Evolutionary conservation across 2,888 invertebrate species (phyloP).

Genomic region (Acleris literana): DNA sequence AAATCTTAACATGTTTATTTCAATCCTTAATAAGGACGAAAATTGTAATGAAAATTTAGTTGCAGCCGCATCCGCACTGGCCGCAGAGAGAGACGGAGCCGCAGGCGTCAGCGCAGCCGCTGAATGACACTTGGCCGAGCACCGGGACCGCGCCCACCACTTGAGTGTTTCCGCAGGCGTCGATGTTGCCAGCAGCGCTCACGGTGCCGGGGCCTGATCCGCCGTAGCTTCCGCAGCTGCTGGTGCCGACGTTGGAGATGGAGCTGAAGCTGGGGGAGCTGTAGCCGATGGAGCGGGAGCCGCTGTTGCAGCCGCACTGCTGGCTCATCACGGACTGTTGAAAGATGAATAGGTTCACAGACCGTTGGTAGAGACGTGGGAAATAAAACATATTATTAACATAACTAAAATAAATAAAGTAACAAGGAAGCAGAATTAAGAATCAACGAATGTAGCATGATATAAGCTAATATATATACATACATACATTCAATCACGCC

Average conservation of each 20-base stretch:
- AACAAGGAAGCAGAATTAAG: too few species aligned
- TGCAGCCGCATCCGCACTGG: constrained; percentile 22
- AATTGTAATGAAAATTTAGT: background rate
- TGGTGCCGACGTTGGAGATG: constrained; percentile 14
- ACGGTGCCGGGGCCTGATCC: constrained; percentile 13
- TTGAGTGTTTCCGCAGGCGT: constrained; percentile 33
- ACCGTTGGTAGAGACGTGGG: background rate
- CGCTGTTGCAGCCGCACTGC: too few species aligned
- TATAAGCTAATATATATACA: too few species aligned
- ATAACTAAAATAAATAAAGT: too few species aligned
- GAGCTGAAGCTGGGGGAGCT: too few species aligned
- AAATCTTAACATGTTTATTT: too few species aligned
- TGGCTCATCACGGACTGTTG: too few species aligned
- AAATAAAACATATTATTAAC: too few species aligned
- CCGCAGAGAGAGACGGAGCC: constrained; percentile 26
- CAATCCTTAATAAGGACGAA: too few species aligned
- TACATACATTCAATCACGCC: too few species aligned
- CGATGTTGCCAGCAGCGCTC: constrained; percentile 9
- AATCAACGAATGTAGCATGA: too few species aligned
- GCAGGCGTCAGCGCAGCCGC: constrained; percentile 13
- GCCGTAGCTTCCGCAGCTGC: constrained; percentile 16
- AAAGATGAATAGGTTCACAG: background rate
- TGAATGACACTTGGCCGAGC: constrained; percentile 19
- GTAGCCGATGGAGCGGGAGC: too few species aligned
- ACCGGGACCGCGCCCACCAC: constrained; percentile 37